Evolutionary conservation across 1,140 invertebrate genomes (phyloP), one percentile per base, ranked within the genome.

Genomic region (Drosophila equinoxialis): DNA sequence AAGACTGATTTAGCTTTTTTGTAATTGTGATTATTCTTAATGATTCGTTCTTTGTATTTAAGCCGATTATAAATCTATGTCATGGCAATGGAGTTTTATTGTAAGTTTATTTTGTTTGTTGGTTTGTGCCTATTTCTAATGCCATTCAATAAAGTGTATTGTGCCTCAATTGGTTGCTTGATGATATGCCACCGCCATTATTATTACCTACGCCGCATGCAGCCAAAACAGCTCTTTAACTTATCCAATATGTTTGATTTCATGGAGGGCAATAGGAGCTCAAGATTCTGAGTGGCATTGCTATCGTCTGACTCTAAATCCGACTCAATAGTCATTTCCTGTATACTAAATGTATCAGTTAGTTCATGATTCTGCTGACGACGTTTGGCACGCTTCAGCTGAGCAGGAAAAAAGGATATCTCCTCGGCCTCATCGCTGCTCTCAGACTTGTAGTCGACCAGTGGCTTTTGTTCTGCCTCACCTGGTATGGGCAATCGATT

Each of bases 291-390:
- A 26, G 91, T 92, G 33, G 79, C 87, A 6, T 79, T 90, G 42
- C 90, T 90, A 71, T 92, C 90, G 45, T 92, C 91, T 7, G 91
- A 92, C 45, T 91, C 84, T 69, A 90, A 54, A 51, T 91, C 90
- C 8, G 90, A 91, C 45, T 91, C 89, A 35, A 92, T 92, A 33
- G 91, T 91, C 91, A 92, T 92, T 64, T 92, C 91, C 66, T 92
- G 91, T 80, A 92, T 91, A 68, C 91, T 92, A 58, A 92, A 92
- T 0, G 91, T 92, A 57, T 92, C 91, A 13, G 86, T 90, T 10
- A 91, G 74, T 33, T 91, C 89, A 20, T 85, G 84, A 20, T 89
- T 89, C 55, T 80, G 77, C 60, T 81, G 74, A 4, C 81, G 89
- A 8, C 84, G 89, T 42, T 86, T 85, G 55, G 78, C 75, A 41